Evolutionary conservation across 2,888 invertebrate species (phyloP), one percentile per base, ranked within the genome.

Genomic region (Heliconius cydno): DNA sequence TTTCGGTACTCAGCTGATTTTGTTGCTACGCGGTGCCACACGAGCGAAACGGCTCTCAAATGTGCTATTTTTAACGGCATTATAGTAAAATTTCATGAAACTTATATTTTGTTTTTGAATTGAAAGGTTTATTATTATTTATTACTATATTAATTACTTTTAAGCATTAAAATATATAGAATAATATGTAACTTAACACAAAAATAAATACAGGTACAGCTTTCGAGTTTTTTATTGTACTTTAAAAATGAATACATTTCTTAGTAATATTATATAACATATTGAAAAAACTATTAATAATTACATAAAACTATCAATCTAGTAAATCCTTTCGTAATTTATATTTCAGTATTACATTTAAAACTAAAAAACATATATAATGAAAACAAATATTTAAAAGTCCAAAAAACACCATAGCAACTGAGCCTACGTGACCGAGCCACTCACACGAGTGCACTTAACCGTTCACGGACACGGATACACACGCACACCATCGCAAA

Each of bases 391-490:
- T 46, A 52, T 15, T 66, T 60, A 65, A 80, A 86, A 83, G 93
- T 92, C 94, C 91, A 84, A 81, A 89, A 88, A 86, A 86, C 91
- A 89, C 90, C 78, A 85, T 82, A 88, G 92, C 85, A 19, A 84
- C 88, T 88, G 91, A 92, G 94, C 94, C 94, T 94, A 94, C 94
- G 94, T 94, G 94, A 94, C 94, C 91, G 91, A 90, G 87, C 86
- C 83, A 85, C 92, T 84, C 92, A 90, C 93, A 93, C 93, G 86
- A 15, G 1, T 84, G 70, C 85, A 83, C 12, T 6, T 68, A 77
- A 82, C 83, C 82, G 84, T 86, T 86, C 87, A 87, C 87, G 85
- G 85, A 88, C 87, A 85, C 86, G 80, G 80, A 78, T 82, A 84
- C 80, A 75, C 87, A 89, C 90, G 81, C 92, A 92, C 91, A 92